These are phyloP conservation scores for Chymomyza costata DNA, from an alignment of 1,140 invertebrate genomes.

Conservation along the genomic window DNA sequence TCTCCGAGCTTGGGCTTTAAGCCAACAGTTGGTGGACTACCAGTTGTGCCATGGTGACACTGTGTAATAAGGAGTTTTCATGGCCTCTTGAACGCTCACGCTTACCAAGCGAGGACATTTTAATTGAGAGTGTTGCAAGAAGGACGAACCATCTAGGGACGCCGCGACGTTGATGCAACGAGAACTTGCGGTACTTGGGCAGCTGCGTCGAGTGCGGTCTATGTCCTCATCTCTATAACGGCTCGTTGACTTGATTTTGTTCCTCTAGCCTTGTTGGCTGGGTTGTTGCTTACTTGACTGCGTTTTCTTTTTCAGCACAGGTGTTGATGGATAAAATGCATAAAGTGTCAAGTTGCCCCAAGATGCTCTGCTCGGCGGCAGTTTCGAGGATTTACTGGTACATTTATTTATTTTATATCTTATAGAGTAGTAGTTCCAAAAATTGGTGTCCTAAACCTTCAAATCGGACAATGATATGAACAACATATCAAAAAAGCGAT, in stretches of 20 bases:
- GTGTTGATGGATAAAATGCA: constrained; percentile 58
- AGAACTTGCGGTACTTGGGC: constrained; percentile 53
- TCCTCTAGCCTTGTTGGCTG: too few species aligned
- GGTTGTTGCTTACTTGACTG: constrained; percentile 10
- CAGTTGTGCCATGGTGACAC: constrained; percentile 41
- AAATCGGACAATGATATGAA: too few species aligned
- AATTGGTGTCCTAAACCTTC: too few species aligned
- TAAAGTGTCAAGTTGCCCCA: constrained; percentile 22
- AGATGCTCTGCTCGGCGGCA: too few species aligned
- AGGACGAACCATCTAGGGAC: constrained; percentile 27
- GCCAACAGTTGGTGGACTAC: constrained; percentile 17
- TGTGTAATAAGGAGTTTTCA: constrained; percentile 71
- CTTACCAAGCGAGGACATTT: constrained; percentile 72
- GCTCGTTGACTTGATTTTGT: constrained; percentile 40
- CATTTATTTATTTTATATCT: too few species aligned
- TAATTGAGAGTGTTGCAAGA: constrained; percentile 71
- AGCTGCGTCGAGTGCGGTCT: constrained; percentile 28
- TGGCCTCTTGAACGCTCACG: constrained; percentile 71
- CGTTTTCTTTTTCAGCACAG: constrained; percentile 27
- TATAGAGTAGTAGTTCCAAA: too few species aligned
- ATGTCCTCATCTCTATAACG: constrained; percentile 34
- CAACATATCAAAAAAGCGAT: too few species aligned
- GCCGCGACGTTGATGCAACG: constrained; percentile 16
- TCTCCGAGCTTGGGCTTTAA: constrained; percentile 17
- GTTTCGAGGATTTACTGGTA: too few species aligned